These are phyloP conservation scores for Bothrops jararaca DNA, from an alignment of 2,113 vertebrate species.

Conservation along the genomic window DNA sequence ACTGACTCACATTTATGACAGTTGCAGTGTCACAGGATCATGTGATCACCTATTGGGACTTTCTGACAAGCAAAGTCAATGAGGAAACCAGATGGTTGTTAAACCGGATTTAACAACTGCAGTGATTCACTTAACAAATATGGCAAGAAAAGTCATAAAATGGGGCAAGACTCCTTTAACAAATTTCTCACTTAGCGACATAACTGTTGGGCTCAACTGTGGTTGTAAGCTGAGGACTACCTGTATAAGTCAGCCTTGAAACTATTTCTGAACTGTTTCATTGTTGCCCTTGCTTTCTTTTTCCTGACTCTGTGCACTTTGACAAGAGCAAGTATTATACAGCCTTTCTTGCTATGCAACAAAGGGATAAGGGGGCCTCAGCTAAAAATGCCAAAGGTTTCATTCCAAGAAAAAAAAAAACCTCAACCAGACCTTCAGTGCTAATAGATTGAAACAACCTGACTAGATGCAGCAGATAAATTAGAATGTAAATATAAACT, in stretches of 20 bases:
- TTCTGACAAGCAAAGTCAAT: not conserved
- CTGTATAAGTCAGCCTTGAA: not conserved
- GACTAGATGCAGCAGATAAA: conserved; percentile 43
- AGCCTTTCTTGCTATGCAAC: not conserved
- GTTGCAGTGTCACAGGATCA: not conserved
- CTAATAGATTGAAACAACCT: conserved; percentile 38
- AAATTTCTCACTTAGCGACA: not conserved
- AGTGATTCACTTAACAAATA: not conserved
- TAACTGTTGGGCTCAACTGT: not conserved
- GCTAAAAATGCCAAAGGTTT: conserved; percentile 32
- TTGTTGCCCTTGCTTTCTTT: not conserved
- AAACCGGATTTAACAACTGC: not conserved
- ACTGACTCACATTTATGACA: not conserved
- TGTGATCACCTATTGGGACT: not conserved
- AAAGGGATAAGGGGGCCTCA: conserved; percentile 13
- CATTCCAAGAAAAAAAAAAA: conserved; percentile 18
- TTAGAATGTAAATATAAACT: conserved; percentile 60
- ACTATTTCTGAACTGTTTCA: not conserved
- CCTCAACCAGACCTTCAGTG: not conserved
- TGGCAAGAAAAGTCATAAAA: not conserved
- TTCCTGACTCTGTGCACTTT: not conserved
- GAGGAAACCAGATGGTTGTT: not conserved
- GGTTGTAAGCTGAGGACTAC: not conserved
- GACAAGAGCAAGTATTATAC: no score
- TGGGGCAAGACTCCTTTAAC: not conserved